Base-by-base conservation (phyloP, 2,113 vertebrate genomes). In the Nothoprocta perdicaria region DNA sequence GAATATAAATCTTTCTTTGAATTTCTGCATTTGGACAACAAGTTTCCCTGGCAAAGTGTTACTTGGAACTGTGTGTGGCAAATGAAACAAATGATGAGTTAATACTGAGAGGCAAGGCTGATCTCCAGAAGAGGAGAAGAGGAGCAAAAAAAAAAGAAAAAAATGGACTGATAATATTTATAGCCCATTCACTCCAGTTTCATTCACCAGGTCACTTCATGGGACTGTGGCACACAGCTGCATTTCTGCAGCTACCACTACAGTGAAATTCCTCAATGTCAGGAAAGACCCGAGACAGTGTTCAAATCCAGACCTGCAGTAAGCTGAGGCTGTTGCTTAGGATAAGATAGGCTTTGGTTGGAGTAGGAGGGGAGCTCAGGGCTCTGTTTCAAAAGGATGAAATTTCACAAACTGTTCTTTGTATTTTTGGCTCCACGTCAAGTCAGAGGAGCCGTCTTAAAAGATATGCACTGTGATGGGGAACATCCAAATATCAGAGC, bases 341-440 rank as follows among this genome's bases (percentile, higher is more conserved):
- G 78, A 60, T 77, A 89, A 86, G 84, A 74, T 89, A 92, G 52
- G 38, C 86, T 89, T 87, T 41, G 26, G n/a, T 80, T 67, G 15
- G 38, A 86, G 81, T 52, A 87, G 89, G 90, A 94, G 50, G 78
- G 9, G 76, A 66, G 26, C 77, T 92, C 53, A 75, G n/a, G 61
- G 43, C n/a, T 88, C 55, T 68, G 0, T 69, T 93, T 92, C 55
- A 67, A 73, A 89, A 38, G 50, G 41, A 66, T 3, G 3, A 86
- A 38, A 92, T 85, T 90, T 92, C 63, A 84, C 86, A 89, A 74
- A 89, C 33, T 48, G 14, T 89, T 76, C 78, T 87, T 72, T 1
- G 0, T 15, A 15, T 86, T 90, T 57, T 94, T 88, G 69, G 40
- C 53, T 90, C 62, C 62, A 45, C n/a, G 13, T 50, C 23, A 31